Base-by-base conservation (phyloP, 2,797 vertebrate genomes). In the Hemibagrus guttatus region DNA sequence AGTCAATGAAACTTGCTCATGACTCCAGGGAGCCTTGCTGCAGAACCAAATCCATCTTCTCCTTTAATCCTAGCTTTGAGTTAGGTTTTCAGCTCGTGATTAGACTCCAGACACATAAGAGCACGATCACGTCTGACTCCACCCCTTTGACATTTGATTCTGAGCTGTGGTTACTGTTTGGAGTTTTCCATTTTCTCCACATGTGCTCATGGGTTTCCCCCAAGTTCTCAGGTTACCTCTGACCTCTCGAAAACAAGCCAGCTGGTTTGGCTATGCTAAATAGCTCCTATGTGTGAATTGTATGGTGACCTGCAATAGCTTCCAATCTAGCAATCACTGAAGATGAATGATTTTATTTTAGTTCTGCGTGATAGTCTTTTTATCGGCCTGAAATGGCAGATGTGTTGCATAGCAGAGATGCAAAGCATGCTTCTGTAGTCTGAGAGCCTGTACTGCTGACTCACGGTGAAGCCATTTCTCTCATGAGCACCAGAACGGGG, bases 341-440 rank as follows among this genome's bases (percentile, higher is more conserved):
- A 58, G 28, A 39, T 59, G 14, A 58, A 7, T 68, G 56, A 1
- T 63, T 19, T 54, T 68, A 9, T 82, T 52, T 69, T 71, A 23
- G 28, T 16, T 49, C 66, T 39, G 49, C 35, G 52, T 31, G 23
- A 12, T 83, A 26, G 49, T 42, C 13, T 23, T 56, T 83, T 83
- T 83, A 83, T 71, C 58, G 66, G 39, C 49, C 49, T 83, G n/a
- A 83, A 83, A 83, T 83, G 52, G 58, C 64, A 71, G 52, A 19
- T 56, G 66, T 71, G 81, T 69, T 56, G 52, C 82, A 59, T 28
- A 72, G 28, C 19, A 23, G 42, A 83, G 28, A 69, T 69, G 81
- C 46, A 52, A n/a, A 81, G 49, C 52, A 11, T 58, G 49, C 52
- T 64, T 64, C 39, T 31, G 28, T 69, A 71, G 66, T 39, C 66